Conservation (phyloP, 2,113 vertebrate species). For the Thermophis baileyi region DNA sequence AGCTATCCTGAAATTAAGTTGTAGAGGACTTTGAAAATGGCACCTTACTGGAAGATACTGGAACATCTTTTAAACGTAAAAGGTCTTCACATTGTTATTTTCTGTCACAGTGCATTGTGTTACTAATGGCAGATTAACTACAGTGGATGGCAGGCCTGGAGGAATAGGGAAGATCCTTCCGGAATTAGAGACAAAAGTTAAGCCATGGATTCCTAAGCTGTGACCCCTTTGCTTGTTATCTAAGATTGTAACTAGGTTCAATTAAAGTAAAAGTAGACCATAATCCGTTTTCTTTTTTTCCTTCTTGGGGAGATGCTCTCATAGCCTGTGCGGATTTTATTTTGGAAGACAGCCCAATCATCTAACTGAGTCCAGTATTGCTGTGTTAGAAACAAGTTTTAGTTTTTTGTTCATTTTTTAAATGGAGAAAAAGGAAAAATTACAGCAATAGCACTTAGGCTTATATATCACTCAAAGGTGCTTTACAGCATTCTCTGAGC, state of each 20-base stretch:
- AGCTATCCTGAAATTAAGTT: neutral
- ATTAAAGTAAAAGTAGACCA: neutral
- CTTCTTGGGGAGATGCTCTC: neutral
- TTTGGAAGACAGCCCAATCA: neutral
- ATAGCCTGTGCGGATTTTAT: neutral
- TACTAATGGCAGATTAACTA: neutral
- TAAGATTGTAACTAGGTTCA: neutral
- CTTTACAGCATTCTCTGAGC: neutral
- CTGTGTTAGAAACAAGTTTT: neutral
- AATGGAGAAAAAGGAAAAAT: neutral
- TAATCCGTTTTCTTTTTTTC: neutral
- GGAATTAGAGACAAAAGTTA: neutral
- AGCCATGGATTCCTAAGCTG: neutral
- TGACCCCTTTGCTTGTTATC: neutral
- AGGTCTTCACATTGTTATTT: neutral
- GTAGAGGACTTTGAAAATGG: neutral
- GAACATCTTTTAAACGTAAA: neutral
- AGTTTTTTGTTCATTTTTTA: neutral
- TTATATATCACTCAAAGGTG: neutral
- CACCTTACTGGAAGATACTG: neutral
- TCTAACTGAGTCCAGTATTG: neutral
- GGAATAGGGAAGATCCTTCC: neutral
- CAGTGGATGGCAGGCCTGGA: neutral
- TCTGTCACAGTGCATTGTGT: neutral
- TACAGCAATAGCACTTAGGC: neutral